Evolutionary conservation across 64 coral and sea anemone species (phyloP), one percentile per base, ranked within the genome.

Genomic region (Montipora sp.): DNA sequence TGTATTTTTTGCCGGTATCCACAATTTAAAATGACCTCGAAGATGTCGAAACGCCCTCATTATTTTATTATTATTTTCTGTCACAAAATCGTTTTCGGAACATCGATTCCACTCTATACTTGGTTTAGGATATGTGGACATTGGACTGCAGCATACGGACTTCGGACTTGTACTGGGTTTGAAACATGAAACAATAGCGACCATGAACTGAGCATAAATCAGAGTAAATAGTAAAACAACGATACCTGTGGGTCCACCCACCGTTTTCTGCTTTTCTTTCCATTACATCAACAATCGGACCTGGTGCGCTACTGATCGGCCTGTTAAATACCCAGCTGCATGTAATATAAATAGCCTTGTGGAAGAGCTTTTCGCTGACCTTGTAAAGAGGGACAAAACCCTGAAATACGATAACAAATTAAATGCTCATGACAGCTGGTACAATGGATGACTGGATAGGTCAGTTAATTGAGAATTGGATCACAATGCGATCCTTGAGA

Each of bases 361-460:
- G 94, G 78, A 95, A 98, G 66, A 95, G 95, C 27, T 91, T 98
- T 78, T 98, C 96, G 93, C 94, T 94, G 60, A 90, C 94, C 19
- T 94, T 81, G 88, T 95, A 98, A 11, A 98, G 84, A 48, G 96
- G 96, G 46, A 96, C 96, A 94, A 98, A 98, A 0, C 94, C 94
- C 96, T 98, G 59, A 14, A 86, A 36, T 36, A 94, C 95, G 24
- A 92, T 92, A 27, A 94, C 92, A 23, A 99, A 99, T 1, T 92
- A 94, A 65, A 99, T 94, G 2, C 94, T 94, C 44, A 99, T 94
- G 48, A 93, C 94, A 13, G 91, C 98, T 59, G 96, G 67, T 99
- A 92, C 5, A 99, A 24, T 89, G 96, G 83, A 80, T 94, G 94
- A 13, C 98, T 88, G 75, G 89, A 89, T 91, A 99, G 89, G 4